A percentile compares a stretch with the other conserved stretches of the same genome.
Conservation (phyloP, 2,113 vertebrate genomes). For the Notechis scutatus region DNA sequence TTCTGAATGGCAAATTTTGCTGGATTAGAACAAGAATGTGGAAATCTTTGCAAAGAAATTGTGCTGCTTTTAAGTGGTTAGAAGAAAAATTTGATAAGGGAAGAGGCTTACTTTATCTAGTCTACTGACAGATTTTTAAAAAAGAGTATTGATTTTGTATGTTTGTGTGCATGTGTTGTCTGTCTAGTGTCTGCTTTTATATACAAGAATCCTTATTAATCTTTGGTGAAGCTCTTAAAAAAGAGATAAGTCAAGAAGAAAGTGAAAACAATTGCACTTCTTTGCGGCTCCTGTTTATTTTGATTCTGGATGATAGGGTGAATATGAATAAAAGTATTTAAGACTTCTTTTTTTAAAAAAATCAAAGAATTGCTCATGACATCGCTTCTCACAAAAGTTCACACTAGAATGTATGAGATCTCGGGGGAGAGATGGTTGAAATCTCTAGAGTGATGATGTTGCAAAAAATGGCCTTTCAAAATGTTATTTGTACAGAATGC, state of each 20-base stretch:
- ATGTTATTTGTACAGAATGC: neutral
- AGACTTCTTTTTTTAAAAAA: neutral
- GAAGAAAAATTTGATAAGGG: neutral
- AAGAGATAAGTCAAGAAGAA: neutral
- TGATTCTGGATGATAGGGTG: neutral
- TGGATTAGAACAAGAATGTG: neutral
- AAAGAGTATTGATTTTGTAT: neutral
- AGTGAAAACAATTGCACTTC: neutral
- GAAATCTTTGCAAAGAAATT: neutral
- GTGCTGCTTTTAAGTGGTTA: neutral
- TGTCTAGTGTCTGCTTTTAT: neutral
- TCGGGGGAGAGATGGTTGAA: neutral
- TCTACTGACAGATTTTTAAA: neutral
- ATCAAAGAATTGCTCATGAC: neutral
- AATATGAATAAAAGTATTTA: neutral
- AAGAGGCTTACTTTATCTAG: neutral
- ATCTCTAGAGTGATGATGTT: neutral
- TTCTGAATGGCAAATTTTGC: neutral
- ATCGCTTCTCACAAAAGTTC: neutral
- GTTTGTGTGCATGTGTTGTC: neutral
- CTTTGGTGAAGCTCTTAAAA: neutral
- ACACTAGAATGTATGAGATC: neutral
- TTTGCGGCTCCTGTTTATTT: neutral
- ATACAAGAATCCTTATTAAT: neutral
- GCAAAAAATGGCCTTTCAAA: neutral